These are phyloP conservation scores for Hemitrygon akajei DNA, from an alignment of 2,797 vertebrate genomes.

Conservation along the genomic window DNA sequence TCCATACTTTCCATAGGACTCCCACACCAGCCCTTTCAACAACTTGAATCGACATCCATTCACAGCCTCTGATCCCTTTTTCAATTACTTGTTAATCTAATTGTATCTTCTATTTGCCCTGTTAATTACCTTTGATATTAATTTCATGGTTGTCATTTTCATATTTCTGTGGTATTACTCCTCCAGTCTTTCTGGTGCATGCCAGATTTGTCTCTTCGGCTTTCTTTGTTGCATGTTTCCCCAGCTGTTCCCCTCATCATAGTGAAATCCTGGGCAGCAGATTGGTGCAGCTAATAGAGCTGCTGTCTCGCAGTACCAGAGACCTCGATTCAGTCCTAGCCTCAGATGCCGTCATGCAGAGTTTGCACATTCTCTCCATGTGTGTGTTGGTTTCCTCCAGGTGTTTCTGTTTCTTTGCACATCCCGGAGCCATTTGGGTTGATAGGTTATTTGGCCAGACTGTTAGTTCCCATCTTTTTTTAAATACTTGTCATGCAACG, in stretches of 20 bases:
- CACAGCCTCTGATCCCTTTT: neutral
- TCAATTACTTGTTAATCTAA: neutral
- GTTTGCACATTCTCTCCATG: too few relatives aligned
- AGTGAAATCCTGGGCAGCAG: too few relatives aligned
- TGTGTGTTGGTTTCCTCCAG: too few relatives aligned
- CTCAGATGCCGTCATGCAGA: too few relatives aligned
- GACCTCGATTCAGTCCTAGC: too few relatives aligned
- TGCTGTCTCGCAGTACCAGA: too few relatives aligned
- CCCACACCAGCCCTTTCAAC: neutral
- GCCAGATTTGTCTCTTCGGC: neutral
- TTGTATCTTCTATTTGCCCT: neutral
- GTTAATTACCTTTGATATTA: neutral
- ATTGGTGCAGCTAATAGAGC: too few relatives aligned
- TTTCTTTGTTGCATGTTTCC: neutral
- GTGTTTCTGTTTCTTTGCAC: too few relatives aligned
- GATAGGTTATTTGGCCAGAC: too few relatives aligned
- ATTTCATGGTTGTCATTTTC: neutral
- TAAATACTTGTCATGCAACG: neutral
- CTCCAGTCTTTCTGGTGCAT: neutral
- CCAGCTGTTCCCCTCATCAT: neutral
- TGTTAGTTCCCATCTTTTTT: too few relatives aligned
- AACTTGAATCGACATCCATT: neutral
- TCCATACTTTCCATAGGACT: neutral
- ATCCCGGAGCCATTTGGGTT: too few relatives aligned
- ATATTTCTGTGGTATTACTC: neutral